Base-by-base conservation (phyloP, 2,888 invertebrate genomes). In the Drosophila falleni region DNA sequence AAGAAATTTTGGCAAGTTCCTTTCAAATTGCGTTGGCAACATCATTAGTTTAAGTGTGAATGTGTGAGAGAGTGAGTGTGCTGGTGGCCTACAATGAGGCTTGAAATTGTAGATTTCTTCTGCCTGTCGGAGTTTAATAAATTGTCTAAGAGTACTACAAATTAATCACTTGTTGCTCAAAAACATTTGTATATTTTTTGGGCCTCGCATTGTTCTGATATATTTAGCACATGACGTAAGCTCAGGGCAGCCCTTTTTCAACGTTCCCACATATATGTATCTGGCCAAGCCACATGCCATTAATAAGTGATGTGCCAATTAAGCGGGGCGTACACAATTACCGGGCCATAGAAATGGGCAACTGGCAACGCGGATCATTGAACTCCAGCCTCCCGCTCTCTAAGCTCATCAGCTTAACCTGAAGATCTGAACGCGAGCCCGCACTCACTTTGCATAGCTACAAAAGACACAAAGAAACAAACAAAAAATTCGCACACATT, bases 1-100 rank as follows among this genome's bases (percentile, higher is more conserved):
- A 66, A 71, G 66, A 88, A 86, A 74, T 71, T 87, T 87, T 80
- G 63, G 65, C 74, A 73, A 66, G 73, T 80, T 82, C 77, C 80
- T 82, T 82, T 80, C 80, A 44, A 76, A 70, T 61, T 54, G 44
- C 53, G 26, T 46, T 39, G 33, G 10, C 51, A 72, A 53, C 59
- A 67, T 49, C 62, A 47, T 56, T 49, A 29, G 23, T 50, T 26
- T 33, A 11, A 15, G 16, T 47, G 53, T 42, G 47, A 53, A 42
- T 39, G 15, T n/a, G 29, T 47, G 46, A 26, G 19, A 15, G 33
- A 41, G 23, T 54, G 15, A 16, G 47, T 11, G 26, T 56, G 46
- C 26, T 47, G 58, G 46, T 58, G 41, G 46, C 50, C 67, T 53
- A 31, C 54, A 23, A 39, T 8, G 64, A 59, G 41, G 58, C 64